Evolutionary conservation across 2,113 vertebrate genomes (phyloP).

Genomic region (Stictonetta naevosa): DNA sequence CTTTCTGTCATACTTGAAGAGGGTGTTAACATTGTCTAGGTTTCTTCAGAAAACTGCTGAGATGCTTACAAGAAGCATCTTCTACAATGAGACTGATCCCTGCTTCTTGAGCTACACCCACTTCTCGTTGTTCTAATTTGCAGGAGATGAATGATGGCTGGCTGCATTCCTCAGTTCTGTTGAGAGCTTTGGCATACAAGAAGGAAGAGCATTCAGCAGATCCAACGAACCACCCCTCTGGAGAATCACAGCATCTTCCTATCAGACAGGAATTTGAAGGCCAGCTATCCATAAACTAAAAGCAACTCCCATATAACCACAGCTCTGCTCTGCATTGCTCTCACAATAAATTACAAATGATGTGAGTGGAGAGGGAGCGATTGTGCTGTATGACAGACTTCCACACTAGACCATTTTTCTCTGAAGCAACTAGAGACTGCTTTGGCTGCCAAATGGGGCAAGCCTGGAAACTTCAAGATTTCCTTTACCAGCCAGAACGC

Average conservation of each 20-base stretch:
- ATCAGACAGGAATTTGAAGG: conserved; percentile 9
- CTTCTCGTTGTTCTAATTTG: conserved; percentile 17
- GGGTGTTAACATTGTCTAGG: not conserved
- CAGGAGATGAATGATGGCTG: conserved; percentile 13
- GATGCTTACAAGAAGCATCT: not conserved
- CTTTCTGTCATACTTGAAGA: not conserved
- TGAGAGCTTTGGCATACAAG: not conserved
- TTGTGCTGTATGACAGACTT: not conserved
- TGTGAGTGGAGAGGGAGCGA: not conserved
- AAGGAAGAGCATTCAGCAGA: not conserved
- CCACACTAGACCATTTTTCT: not conserved
- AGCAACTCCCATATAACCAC: conserved; percentile 26
- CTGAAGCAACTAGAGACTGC: not conserved
- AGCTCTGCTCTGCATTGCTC: not conserved
- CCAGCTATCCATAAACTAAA: conserved; percentile 30
- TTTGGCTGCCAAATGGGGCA: not conserved
- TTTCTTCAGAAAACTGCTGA: not conserved
- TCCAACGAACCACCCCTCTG: not conserved
- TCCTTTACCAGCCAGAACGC: not conserved
- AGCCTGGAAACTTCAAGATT: not conserved
- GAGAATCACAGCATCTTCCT: not conserved
- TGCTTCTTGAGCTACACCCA: not conserved
- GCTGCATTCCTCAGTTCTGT: not conserved
- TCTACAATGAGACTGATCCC: not conserved
- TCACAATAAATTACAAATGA: not conserved